Evolutionary conservation across 2,113 vertebrate species (phyloP).

Genomic region (Deroptyus accipitrinus): DNA sequence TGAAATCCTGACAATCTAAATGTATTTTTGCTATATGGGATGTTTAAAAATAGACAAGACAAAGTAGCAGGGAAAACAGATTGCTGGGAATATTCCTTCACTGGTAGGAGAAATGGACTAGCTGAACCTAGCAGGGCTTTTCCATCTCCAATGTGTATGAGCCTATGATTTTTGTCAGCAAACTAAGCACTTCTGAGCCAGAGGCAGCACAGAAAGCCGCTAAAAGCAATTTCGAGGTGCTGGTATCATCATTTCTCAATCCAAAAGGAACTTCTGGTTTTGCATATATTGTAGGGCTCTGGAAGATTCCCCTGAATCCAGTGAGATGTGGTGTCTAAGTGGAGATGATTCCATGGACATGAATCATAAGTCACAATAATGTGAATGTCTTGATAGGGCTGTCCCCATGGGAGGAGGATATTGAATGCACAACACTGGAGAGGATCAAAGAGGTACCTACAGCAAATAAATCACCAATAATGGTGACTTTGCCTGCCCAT

Average conservation of each 20-base stretch:
- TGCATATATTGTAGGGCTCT: constrained; percentile 23
- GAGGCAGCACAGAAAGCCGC: constrained; percentile 38
- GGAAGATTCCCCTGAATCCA: constrained; percentile 5
- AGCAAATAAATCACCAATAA: constrained; percentile 41
- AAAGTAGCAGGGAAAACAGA: constrained; percentile 48
- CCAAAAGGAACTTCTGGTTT: constrained; percentile 56
- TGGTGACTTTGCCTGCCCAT: neutral
- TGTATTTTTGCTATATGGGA: constrained; percentile 41
- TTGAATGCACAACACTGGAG: neutral
- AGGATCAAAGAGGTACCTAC: constrained; percentile 9
- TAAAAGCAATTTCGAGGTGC: constrained; percentile 58
- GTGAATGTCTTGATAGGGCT: neutral
- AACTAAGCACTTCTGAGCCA: constrained; percentile 46
- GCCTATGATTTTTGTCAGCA: constrained; percentile 57
- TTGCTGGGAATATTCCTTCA: constrained; percentile 43
- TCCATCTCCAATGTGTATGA: constrained; percentile 28
- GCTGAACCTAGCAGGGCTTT: constrained; percentile 60
- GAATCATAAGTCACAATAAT: neutral
- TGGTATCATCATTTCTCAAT: constrained; percentile 55
- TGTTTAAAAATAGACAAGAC: constrained; percentile 65
- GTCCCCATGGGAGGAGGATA: neutral
- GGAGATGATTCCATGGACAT: neutral
- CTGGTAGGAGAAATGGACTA: constrained; percentile 52
- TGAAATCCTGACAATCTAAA: constrained; percentile 53
- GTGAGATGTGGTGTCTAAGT: neutral